Percentiles rank a stretch among this genome's conserved stretches.
Conservation (phyloP, 2,888 invertebrate species). For the Cordilura impudica region DNA sequence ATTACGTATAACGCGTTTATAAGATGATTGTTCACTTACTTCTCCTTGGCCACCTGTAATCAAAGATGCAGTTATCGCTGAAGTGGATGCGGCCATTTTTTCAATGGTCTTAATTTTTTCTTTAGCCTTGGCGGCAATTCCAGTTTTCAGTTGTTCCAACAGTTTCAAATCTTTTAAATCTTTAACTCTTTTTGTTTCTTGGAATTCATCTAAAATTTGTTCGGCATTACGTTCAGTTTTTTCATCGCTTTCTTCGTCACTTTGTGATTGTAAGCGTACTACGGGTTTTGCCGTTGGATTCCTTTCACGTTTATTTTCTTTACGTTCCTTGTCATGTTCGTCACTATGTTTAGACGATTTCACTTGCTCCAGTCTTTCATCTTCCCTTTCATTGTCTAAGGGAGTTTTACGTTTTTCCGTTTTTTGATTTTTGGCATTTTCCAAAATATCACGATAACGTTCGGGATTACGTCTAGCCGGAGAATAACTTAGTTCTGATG, state of each 20-base stretch:
- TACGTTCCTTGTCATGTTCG: constrained; percentile 60
- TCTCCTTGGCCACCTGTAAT: constrained; percentile 63
- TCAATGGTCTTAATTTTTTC: constrained; percentile 81
- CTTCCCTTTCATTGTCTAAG: constrained; percentile 9
- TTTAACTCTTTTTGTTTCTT: constrained; percentile 81
- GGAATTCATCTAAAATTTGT: constrained; percentile 76
- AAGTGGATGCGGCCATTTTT: constrained; percentile 75
- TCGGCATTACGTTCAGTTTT: constrained; percentile 77
- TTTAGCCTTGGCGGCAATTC: constrained; percentile 85
- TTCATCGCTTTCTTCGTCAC: constrained; percentile 81
- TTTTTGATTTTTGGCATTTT: constrained; percentile 78
- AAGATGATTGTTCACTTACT: constrained; percentile 71
- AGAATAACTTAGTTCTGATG: constrained; percentile 83
- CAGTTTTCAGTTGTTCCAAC: constrained; percentile 82
- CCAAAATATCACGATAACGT: constrained; percentile 83
- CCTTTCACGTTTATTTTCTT: constrained; percentile 53
- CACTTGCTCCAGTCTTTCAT: background rate
- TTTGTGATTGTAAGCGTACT: constrained; percentile 81
- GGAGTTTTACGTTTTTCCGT: constrained; percentile 27
- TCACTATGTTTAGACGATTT: constrained; percentile 61
- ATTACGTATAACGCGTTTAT: constrained; percentile 74
- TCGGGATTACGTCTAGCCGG: constrained; percentile 84
- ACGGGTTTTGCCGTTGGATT: constrained; percentile 76
- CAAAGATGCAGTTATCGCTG: constrained; percentile 26
- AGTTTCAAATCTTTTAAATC: constrained; percentile 84